A percentile compares a stretch with the other conserved stretches of the same genome.
These are phyloP conservation scores for Silurus lanzhouensis DNA, from an alignment of 2,797 vertebrate species.

Conservation along the genomic window DNA sequence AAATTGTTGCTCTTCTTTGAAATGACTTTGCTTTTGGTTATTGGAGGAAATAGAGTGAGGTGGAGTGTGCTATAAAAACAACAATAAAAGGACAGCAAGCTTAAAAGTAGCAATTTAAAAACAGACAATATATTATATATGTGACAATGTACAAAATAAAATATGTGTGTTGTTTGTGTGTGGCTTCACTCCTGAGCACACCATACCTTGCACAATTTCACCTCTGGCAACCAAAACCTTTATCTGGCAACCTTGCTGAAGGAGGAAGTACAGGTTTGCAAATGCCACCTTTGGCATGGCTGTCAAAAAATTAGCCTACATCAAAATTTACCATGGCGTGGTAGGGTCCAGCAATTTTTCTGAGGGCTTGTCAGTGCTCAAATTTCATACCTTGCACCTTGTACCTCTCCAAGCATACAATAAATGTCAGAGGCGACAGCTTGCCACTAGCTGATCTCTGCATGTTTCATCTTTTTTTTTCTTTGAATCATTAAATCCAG, in stretches of 20 bases:
- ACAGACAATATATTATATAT: conserved; percentile 51
- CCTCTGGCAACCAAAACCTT: conserved; percentile 56
- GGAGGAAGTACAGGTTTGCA: conserved; percentile 58
- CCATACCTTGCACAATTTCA: conserved; percentile 51
- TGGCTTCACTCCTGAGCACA: conserved; percentile 47
- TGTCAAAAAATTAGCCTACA: conserved; percentile 58
- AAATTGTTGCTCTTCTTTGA: conserved; percentile 78
- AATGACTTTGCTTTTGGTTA: conserved; percentile 70
- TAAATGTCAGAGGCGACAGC: conserved; percentile 6
- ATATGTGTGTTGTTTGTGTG: conserved; percentile 1
- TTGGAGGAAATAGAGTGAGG: conserved; percentile 65
- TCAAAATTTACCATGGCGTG: conserved; percentile 59
- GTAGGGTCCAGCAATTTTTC: conserved; percentile 42
- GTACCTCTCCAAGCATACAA: conserved; percentile 30
- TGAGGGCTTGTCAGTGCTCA: conserved; percentile 49
- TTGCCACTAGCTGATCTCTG: conserved; percentile 48
- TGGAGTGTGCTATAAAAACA: conserved; percentile 59
- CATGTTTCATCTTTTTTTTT: conserved; percentile 27
- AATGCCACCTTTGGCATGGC: conserved; percentile 55
- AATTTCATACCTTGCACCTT: conserved; percentile 48
- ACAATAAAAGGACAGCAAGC: conserved; percentile 47
- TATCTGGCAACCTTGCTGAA: conserved; percentile 57
- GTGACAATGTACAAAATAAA: conserved; percentile 32
- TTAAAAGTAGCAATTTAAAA: conserved; percentile 53
- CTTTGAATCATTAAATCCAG: conserved; percentile 36